These are phyloP conservation scores for Somateria mollissima DNA, from an alignment of 2,797 vertebrate genomes.

Conservation along the genomic window DNA sequence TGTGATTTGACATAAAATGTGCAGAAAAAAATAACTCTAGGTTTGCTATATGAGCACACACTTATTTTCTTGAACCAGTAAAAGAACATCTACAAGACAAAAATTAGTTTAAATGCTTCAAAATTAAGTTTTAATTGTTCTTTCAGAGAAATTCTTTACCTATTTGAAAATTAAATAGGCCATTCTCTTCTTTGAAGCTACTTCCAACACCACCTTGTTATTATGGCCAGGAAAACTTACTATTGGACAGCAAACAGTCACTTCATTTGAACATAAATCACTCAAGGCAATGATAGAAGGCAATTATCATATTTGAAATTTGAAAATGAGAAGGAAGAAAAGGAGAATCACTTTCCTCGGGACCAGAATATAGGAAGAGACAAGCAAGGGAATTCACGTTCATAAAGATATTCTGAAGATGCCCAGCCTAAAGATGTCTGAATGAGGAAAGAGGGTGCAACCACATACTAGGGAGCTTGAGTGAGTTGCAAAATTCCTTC, in stretches of 20 bases:
- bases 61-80: not conserved
- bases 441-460: not conserved
- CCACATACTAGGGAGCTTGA: not conserved
- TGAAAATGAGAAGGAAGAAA: not conserved
- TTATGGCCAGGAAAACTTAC: constrained; percentile 8
- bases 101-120: not conserved
- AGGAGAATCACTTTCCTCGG: not conserved
- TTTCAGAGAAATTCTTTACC: not conserved
- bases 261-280: not conserved
- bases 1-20: not conserved
- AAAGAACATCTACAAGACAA: not conserved
- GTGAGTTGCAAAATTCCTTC: not conserved
- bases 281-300: not conserved
- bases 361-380: not conserved
- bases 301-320: constrained; percentile 15
- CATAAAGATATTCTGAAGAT: not conserved
- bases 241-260: not conserved
- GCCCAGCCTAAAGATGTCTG: not conserved
- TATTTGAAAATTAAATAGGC: constrained; percentile 1
- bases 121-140: constrained; percentile 12
- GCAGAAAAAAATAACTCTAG: not conserved
- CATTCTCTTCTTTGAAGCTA: not conserved
- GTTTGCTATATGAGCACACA: not conserved
- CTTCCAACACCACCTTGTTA: not conserved
- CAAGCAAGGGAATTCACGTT: not conserved